Base-by-base conservation (phyloP, 2,888 invertebrate genomes). In the Nephrotoma guestfalica region DNA sequence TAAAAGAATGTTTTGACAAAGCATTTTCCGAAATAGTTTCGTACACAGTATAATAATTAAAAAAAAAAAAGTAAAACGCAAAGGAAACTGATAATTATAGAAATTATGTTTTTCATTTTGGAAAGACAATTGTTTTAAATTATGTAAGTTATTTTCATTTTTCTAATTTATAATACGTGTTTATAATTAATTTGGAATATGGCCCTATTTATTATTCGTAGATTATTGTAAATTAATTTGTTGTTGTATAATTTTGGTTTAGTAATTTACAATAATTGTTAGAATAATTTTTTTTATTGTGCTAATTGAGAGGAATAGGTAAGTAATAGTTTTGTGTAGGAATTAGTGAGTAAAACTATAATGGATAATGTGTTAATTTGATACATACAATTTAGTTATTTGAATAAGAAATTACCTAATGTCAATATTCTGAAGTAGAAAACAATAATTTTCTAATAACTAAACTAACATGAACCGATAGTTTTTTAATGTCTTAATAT, bases 1-100 rank as follows among this genome's bases (percentile, higher is more conserved):
- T 99, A 89, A 98, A 98, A 92, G 96, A 97, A 90, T 98, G 98
- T 92, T 94, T 99, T 90, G 97, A 98, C 91, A 95, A 96, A 90
- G 96, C 98, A 83, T 98, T 98, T 93, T 94, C 94, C 86, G 98
- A 99, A 91, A 93, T 97, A 89, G 88, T 91, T 90, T 89, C 90
- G 86, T 86, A 45, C 51, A 86, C 43, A 51, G 43, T 86, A 86
- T 84, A 84, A 84, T 41, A 71, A 71, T 71, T 71, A 71, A 71
- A 71, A 71, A 11, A 71, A 71, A 11, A 30, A 71, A 71, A 71
- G 30, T 30, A 18, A 71, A 30, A 71, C 30, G 30, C 11, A 71
- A 47, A 18, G 30, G 71, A 71, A 71, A 71, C 71, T 71, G 71
- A 71, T 57, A 57, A 57, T 71, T 71, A 71, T 71, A 71, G 71